A percentile compares a stretch with the other conserved stretches of the same genome.
Evolutionary conservation across 1,140 invertebrate genomes (phyloP).

Genomic region (Chironomus striatipennis): DNA sequence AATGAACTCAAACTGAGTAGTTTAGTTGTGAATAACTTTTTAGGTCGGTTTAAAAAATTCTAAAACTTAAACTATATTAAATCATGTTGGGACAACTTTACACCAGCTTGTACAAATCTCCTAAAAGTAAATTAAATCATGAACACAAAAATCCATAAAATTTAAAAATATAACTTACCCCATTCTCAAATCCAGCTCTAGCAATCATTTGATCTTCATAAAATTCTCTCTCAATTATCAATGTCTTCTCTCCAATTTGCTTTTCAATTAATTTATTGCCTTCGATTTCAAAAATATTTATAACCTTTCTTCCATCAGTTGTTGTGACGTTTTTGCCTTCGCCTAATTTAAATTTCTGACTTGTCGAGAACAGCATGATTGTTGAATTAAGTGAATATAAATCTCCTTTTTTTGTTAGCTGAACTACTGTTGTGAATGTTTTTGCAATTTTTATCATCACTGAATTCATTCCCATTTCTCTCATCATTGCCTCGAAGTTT

Average conservation of each 20-base stretch:
- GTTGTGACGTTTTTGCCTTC: conserved; percentile 2
- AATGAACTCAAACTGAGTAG: too few relatives aligned
- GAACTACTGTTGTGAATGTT: not conserved
- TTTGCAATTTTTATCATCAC: not conserved
- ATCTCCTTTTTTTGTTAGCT: not conserved
- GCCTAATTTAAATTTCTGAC: conserved; percentile 15
- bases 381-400: not conserved
- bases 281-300: conserved; percentile 2
- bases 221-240: conserved; percentile 9
- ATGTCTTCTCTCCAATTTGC: conserved; percentile 18
- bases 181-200: not conserved
- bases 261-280: conserved; percentile 21
- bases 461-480: not conserved
- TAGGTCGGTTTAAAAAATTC: too few relatives aligned
- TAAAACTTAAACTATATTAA: too few relatives aligned
- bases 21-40: too few relatives aligned
- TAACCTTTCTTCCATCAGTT: conserved; percentile 18
- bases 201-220: conserved; percentile 16
- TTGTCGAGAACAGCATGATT: not conserved
- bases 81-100: not conserved
- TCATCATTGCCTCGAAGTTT: not conserved
- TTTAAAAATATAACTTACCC: too few relatives aligned
- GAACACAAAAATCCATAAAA: too few relatives aligned
- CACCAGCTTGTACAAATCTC: not conserved
- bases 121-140: too few relatives aligned